These are phyloP conservation scores for Polyommatus iphigenia DNA, from an alignment of 2,888 invertebrate genomes.

Conservation along the genomic window DNA sequence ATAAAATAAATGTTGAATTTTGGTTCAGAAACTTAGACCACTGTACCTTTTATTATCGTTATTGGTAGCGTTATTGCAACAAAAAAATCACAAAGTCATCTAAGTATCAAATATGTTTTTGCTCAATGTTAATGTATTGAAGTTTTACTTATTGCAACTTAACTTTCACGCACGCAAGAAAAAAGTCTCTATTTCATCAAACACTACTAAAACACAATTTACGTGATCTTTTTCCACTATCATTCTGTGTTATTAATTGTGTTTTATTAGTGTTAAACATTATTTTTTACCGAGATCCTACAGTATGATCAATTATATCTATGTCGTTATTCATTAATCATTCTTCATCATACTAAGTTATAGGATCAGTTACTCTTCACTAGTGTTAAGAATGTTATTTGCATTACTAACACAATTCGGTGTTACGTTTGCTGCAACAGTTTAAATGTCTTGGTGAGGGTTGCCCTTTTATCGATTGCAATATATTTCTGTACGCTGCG, in stretches of 20 bases:
- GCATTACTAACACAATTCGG: background rate
- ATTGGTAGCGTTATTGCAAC: background rate
- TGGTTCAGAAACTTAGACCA: background rate
- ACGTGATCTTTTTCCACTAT: too few species aligned
- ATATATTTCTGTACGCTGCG: slow-evolving; percentile 3
- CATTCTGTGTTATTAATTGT: too few species aligned
- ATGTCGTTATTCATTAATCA: too few species aligned
- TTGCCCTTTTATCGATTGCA: slow-evolving; percentile 19
- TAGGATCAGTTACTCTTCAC: background rate
- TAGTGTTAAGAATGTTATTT: background rate
- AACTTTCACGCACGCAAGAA: background rate
- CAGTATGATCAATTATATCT: too few species aligned
- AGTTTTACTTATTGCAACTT: background rate
- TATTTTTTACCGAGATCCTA: too few species aligned
- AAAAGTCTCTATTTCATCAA: background rate
- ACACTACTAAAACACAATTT: too few species aligned
- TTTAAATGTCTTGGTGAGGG: background rate
- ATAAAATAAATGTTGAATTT: background rate
- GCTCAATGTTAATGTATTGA: background rate
- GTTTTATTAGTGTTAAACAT: too few species aligned
- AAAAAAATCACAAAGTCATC: slow-evolving; percentile 3
- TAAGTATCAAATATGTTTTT: slow-evolving; percentile 10
- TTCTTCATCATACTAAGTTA: background rate
- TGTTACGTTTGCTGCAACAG: background rate
- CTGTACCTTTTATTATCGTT: background rate